Conservation (phyloP, 1,140 invertebrate species). For the Tetramorium simillimum region DNA sequence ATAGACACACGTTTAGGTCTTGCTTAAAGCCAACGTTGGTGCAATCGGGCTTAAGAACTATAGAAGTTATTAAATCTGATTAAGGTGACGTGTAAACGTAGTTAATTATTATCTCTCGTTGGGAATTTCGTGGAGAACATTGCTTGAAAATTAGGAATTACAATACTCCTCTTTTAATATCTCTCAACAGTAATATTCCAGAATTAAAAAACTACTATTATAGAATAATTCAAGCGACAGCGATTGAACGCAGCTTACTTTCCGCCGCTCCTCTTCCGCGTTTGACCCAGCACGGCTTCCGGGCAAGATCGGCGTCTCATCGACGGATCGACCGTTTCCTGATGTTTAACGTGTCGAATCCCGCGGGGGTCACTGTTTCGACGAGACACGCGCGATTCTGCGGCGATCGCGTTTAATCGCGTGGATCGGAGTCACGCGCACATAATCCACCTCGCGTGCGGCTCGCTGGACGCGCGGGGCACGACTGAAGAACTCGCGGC, state of each 20-base stretch:
- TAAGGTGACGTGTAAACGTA: too few relatives aligned
- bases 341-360: not conserved
- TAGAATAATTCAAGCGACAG: not conserved
- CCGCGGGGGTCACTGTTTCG: not conserved
- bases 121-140: not conserved
- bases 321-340: not conserved
- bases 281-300: not conserved
- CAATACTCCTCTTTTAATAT: not conserved
- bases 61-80: too few relatives aligned
- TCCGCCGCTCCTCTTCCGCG: not conserved
- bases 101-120: too few relatives aligned
- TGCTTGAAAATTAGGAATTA: not conserved
- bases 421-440: not conserved
- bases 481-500: slow-evolving; percentile 46
- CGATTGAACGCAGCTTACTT: slow-evolving; percentile 18
- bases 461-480: slow-evolving; percentile 47
- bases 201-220: not conserved
- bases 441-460: slow-evolving; percentile 22
- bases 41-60: too few relatives aligned
- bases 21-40: too few relatives aligned
- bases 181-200: too few relatives aligned
- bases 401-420: not conserved
- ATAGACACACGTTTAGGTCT: too few relatives aligned
- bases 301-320: not conserved
- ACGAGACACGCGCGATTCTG: not conserved